A percentile compares a stretch with the other conserved stretches of the same genome.
phyloP scores from a whole-genome alignment of 2,888 invertebrate species.

The Junonia oenone region DNA sequence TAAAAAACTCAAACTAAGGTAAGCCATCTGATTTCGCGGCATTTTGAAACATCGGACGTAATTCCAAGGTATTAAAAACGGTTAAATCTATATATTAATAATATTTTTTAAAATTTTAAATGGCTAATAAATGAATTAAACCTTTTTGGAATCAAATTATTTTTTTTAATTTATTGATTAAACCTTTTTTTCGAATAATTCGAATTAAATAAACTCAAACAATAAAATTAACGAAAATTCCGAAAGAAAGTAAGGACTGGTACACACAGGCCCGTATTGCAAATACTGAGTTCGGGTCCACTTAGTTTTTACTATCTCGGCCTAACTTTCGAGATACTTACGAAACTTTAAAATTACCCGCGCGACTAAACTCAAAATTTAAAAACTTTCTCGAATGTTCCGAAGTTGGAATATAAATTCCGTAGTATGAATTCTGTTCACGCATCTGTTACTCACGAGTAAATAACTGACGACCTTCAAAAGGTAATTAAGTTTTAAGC shows the following conservation, averaged over 20 bases:
- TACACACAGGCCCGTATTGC: not conserved
- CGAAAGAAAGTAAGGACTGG: not conserved
- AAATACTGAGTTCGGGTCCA: not conserved
- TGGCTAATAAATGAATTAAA: no score
- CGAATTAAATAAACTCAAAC: not conserved
- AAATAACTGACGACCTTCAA: not conserved
- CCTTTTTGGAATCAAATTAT: no score
- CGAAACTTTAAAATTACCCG: slow-evolving; percentile 25
- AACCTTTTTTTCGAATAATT: no score
- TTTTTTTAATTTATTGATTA: no score
- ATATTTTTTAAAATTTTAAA: no score
- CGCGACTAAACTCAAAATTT: slow-evolving; percentile 25
- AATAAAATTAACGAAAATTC: not conserved
- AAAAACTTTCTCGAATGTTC: slow-evolving; percentile 18
- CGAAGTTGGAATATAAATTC: slow-evolving; percentile 19
- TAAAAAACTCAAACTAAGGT: no score
- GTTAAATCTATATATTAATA: no score
- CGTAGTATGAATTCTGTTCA: not conserved
- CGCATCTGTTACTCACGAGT: not conserved
- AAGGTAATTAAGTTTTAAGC: no score
- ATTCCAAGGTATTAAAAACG: no score
- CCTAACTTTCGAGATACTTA: slow-evolving; percentile 8
- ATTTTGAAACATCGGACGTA: no score
- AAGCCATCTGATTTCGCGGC: no score
- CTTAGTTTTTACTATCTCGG: slow-evolving; percentile 5